Evolutionary conservation across 2,797 vertebrate genomes (phyloP), one percentile per base, ranked within the genome.

Genomic region (Poeciliopsis infans): DNA sequence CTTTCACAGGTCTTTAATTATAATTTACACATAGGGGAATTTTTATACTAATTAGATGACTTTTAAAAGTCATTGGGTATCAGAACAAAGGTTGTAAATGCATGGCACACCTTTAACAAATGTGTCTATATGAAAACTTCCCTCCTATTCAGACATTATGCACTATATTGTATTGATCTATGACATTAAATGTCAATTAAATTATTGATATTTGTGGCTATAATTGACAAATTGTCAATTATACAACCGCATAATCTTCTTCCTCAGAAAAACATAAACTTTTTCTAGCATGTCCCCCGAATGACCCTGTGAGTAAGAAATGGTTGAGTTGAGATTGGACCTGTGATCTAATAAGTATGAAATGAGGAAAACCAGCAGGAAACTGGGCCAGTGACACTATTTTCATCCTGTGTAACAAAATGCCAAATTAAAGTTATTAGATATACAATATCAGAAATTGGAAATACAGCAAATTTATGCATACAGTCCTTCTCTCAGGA

Each of bases 381-480:
- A 75, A 76, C 36, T 39, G 31, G n/a, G 36, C 51, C 33, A 45
- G 31, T 59, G 55, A 41, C 33, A 31, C 23, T 78, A 45, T 76
- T 79, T 85, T 88, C 76, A 78, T 68, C 28, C 36, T 74, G 41
- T 74, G 51, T 68, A 72, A 77, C 43, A 80, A 47, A 79, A 36
- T 71, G 41, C 55, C 59, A 31, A 88, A 88, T 81, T 83, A 78
- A 78, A 72, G 7, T 78, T 49, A 66, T 70, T 15, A 78, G 46
- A 74, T 71, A 83, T 68, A 51, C 77, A 49, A 59, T 78, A 74
- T 59, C 16, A 1, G 12, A 75, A 83, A 71, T 46, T 41, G 41
- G 68, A 61, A 78, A 76, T 41, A 66, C 31, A 46, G n/a, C 13
- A 45, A 25, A 76, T 76, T n/a, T 80, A 16, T 72, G 18, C 10